These are phyloP conservation scores for Melinopterus prodromus DNA, from an alignment of 2,888 invertebrate species.

Conservation along the genomic window DNA sequence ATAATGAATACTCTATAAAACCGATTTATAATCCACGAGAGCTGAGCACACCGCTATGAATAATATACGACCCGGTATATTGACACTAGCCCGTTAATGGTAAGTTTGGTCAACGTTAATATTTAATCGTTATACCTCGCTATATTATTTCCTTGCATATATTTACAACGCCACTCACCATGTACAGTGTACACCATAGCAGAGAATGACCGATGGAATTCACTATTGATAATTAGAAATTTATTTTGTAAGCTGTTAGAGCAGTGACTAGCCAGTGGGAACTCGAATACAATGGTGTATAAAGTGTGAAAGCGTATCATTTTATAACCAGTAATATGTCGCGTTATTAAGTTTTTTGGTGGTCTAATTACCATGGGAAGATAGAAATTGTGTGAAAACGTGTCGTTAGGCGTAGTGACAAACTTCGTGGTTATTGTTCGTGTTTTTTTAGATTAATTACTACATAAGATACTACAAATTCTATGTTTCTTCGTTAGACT, in stretches of 20 bases:
- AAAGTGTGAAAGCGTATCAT: constrained; percentile 4
- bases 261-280: background rate
- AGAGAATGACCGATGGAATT: background rate
- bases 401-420: background rate
- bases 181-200: background rate
- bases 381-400: background rate
- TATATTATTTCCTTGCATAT: background rate
- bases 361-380: background rate
- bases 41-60: background rate
- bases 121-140: background rate
- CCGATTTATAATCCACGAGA: background rate
- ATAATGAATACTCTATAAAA: background rate
- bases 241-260: background rate
- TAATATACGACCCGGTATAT: background rate
- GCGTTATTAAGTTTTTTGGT: background rate
- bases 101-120: background rate
- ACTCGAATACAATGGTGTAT: background rate
- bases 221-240: background rate
- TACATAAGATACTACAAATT: background rate
- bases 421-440: background rate
- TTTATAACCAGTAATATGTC: background rate
- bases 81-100: background rate
- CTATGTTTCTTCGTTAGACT: background rate
- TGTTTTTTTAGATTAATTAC: background rate
- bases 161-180: background rate